Evolutionary conservation across 1,140 invertebrate species (phyloP).

Genomic region (Globodera rostochiensis): DNA sequence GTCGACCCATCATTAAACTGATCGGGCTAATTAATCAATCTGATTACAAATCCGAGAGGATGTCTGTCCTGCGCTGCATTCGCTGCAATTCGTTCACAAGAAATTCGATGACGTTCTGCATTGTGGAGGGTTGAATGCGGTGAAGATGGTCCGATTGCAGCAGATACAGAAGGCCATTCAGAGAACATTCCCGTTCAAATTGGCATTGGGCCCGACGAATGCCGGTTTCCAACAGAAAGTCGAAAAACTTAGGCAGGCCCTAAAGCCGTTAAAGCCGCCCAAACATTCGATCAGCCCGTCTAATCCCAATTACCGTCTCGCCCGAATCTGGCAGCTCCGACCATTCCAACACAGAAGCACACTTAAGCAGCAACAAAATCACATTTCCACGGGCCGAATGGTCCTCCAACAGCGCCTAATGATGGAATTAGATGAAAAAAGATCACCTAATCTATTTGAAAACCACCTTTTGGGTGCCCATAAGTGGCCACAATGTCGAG

Average conservation of each 20-base stretch:
- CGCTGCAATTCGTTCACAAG: constrained; percentile 48
- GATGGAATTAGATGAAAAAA: neutral
- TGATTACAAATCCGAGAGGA: constrained; percentile 39
- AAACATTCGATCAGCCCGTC: neutral
- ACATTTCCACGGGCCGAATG: constrained; percentile 45
- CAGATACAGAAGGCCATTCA: constrained; percentile 55
- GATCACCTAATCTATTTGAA: neutral
- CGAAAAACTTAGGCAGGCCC: constrained; percentile 29
- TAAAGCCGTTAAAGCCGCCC: neutral
- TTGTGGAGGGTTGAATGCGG: constrained; percentile 18
- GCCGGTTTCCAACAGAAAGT: constrained; percentile 45
- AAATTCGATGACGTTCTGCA: constrained; percentile 38
- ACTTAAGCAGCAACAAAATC: constrained; percentile 56
- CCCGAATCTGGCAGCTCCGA: constrained; percentile 9
- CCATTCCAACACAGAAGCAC: constrained; percentile 51
- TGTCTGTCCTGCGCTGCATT: constrained; percentile 33
- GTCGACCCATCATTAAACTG: neutral
- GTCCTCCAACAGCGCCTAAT: constrained; percentile 23
- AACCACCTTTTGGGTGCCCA: constrained; percentile 13
- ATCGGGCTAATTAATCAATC: constrained; percentile 5
- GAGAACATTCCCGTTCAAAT: constrained; percentile 51
- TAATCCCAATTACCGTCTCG: constrained; percentile 2
- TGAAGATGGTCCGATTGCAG: constrained; percentile 53
- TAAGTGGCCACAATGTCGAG: constrained; percentile 38
- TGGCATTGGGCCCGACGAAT: constrained; percentile 10